A percentile compares a stretch with the other conserved stretches of the same genome.
phyloP scores from a whole-genome alignment of 37 sponge, comb jelly and placozoan species.

The Geodia barretti region DNA sequence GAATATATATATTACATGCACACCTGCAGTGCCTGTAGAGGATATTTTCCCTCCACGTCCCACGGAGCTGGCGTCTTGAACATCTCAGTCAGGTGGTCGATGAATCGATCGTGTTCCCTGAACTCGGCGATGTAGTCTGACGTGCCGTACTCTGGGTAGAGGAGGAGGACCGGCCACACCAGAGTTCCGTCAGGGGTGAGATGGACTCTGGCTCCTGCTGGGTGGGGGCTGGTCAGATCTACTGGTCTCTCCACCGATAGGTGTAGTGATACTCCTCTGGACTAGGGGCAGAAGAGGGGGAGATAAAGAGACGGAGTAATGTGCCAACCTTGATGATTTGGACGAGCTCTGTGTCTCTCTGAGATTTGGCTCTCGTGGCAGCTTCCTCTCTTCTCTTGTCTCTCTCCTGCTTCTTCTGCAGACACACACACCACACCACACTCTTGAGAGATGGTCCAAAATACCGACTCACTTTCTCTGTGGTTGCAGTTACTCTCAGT shows the following conservation, averaged over 20 bases:
- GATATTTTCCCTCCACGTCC: conserved; percentile 61
- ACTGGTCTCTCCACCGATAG: background rate
- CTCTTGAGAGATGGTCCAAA: background rate
- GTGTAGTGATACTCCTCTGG: background rate
- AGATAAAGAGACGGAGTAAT: background rate
- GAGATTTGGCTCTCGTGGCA: conserved; percentile 15
- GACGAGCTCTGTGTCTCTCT: conserved; percentile 28
- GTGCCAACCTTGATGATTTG: conserved; percentile 50
- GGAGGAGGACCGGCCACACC: conserved; percentile 86
- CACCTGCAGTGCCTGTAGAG: conserved; percentile 28
- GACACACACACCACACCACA: conserved; percentile 1
- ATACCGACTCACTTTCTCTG: conserved; percentile 44
- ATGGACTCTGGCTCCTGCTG: conserved; percentile 49
- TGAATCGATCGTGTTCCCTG: conserved; percentile 62
- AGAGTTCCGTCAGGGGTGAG: conserved; percentile 56
- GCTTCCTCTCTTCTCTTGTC: conserved; percentile 52
- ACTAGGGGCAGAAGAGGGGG: background rate
- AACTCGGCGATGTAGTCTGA: conserved; percentile 76
- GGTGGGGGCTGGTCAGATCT: conserved; percentile 30
- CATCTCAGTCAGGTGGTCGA: conserved; percentile 54
- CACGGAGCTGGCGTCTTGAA: conserved; percentile 45
- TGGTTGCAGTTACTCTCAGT: conserved; percentile 49
- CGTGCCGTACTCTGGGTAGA: conserved; percentile 89
- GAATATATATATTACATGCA: background rate
- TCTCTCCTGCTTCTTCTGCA: conserved; percentile 59